These are phyloP conservation scores for Setophaga petechia DNA, from an alignment of 2,113 vertebrate species.

Conservation along the genomic window DNA sequence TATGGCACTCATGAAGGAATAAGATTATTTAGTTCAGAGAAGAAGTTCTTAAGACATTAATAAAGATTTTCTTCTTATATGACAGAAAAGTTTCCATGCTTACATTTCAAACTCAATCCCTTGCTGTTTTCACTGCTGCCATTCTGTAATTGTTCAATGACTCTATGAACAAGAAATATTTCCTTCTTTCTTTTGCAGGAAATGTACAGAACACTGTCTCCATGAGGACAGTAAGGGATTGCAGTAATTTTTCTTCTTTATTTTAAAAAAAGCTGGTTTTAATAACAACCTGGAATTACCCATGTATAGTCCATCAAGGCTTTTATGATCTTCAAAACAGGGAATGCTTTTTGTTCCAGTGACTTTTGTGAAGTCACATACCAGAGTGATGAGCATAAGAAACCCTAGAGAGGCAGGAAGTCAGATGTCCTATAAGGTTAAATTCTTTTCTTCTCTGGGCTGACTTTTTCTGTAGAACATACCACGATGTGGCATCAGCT, in stretches of 20 bases:
- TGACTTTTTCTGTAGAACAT: neutral
- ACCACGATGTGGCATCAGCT: neutral
- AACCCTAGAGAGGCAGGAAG: constrained; percentile 34
- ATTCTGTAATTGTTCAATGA: neutral
- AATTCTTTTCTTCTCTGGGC: neutral
- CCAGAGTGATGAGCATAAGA: constrained; percentile 37
- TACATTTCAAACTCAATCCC: neutral
- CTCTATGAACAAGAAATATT: neutral
- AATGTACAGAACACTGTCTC: neutral
- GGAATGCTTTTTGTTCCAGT: constrained; percentile 43
- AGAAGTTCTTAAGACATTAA: neutral
- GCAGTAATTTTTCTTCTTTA: neutral
- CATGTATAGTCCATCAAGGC: neutral
- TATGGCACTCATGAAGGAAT: neutral
- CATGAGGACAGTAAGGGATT: neutral
- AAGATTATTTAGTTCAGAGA: neutral
- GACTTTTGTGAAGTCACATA: constrained; percentile 46
- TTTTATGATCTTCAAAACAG: constrained; percentile 47
- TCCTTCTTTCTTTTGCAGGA: neutral
- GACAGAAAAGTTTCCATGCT: neutral
- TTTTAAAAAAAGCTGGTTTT: neutral
- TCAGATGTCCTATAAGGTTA: constrained; percentile 44
- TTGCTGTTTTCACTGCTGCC: neutral
- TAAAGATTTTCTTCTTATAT: neutral
- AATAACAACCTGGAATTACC: constrained; percentile 43